Evolutionary conservation across 2,113 vertebrate genomes (phyloP).

Genomic region (Gambusia holbrooki): DNA sequence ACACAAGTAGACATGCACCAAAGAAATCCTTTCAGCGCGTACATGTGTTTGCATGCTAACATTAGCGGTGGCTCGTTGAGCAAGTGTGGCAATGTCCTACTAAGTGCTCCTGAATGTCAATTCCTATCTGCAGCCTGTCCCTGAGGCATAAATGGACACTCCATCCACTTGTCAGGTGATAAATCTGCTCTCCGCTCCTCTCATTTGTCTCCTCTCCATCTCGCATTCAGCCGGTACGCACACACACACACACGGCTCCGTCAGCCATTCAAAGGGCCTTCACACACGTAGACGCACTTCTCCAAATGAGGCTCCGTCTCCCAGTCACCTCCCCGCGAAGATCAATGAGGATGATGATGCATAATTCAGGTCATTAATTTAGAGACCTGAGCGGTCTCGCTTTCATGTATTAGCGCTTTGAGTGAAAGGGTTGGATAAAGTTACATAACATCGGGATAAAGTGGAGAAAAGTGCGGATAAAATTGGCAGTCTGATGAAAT

Average conservation of each 20-base stretch:
- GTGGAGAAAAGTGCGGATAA: constrained; percentile 10
- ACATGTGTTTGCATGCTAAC: constrained; percentile 18
- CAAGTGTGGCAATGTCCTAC: constrained; percentile 49
- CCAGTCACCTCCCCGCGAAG: constrained; percentile 34
- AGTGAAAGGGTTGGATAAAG: constrained; percentile 38
- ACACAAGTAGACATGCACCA: not conserved
- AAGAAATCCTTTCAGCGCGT: not conserved
- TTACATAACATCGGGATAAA: constrained; percentile 16
- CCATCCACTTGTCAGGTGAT: constrained; percentile 78
- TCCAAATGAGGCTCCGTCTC: constrained; percentile 21
- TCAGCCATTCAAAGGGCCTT: constrained; percentile 48
- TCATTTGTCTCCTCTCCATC: constrained; percentile 59
- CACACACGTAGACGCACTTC: constrained; percentile 29
- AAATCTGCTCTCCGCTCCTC: constrained; percentile 62
- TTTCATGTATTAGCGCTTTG: constrained; percentile 29
- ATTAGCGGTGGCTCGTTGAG: constrained; percentile 3
- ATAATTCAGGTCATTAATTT: constrained; percentile 62
- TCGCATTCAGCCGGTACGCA: constrained; percentile 51
- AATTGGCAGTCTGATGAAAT: constrained; percentile 16
- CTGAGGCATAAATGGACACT: constrained; percentile 74
- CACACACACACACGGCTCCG: constrained; percentile 46
- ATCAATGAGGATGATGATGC: constrained; percentile 61
- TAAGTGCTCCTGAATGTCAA: constrained; percentile 76
- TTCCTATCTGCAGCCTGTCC: constrained; percentile 71
- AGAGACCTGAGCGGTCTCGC: constrained; percentile 6